Evolutionary conservation across 1,140 invertebrate species (phyloP), one percentile per base, ranked within the genome.

Genomic region (Tenebrio molitor): DNA sequence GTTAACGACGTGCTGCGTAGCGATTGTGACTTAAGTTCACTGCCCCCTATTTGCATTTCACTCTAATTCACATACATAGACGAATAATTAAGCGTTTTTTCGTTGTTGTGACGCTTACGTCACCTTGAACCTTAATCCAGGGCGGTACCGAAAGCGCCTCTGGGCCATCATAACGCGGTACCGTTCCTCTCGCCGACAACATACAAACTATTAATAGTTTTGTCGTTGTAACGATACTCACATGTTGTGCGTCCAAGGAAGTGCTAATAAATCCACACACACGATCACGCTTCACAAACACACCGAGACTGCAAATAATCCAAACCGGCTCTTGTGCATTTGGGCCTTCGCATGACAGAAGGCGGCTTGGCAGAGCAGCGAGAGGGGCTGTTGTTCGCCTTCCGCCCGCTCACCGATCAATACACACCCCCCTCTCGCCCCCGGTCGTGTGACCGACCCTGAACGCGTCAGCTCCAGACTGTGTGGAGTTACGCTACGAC

Each of bases 321-420:
- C 12, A 29, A 29, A 25, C 23, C 23, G 50, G 50, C 50, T 58
- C 50, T 58, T 12, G 36, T 39, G 36, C 36, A 39, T 58, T 58
- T 58, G 50, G 50, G 50, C 50, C 50, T 58, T 58, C 50, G 50
- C 17, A 53, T 23, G 46, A 53, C 46, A 53, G 42, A 44, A 53
- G 46, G 46, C 46, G 6, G 46, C 16, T 12, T 33, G 64, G 66
- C 46, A 53, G 64, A 66, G 29, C 44, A 44, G n/a, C n/a, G n/a
- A 53, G 50, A 62, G 46, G 46, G 69, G 29, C 50, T 41, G 42
- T 33, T 33, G 29, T 50, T 19, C 42, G 50, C 33, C 58, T 70
- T 62, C 50, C 17, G 46, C 69, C 53, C 58, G 44, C 68, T 53
- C 46, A 12, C 68, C 68, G 69, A 70, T 70, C 69, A 70, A 70